These are phyloP conservation scores for Poeciliopsis infans DNA, from an alignment of 2,797 vertebrate genomes.

Conservation along the genomic window DNA sequence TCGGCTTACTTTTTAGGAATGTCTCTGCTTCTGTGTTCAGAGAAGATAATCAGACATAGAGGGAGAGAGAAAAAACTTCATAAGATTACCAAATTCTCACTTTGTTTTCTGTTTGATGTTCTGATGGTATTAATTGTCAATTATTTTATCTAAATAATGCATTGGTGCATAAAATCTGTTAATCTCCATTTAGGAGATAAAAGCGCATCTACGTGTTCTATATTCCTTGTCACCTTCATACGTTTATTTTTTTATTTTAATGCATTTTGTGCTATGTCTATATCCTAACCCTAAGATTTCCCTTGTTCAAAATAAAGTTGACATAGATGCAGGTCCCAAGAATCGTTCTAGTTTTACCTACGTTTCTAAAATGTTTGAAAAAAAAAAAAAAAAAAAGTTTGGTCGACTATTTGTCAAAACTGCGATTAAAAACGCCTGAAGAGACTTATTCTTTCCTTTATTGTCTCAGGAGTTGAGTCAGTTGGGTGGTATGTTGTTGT, in stretches of 20 bases:
- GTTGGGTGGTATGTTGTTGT: too few species aligned
- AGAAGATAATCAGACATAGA: not conserved
- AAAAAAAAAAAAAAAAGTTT: not conserved
- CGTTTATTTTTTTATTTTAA: not conserved
- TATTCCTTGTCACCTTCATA: too few species aligned
- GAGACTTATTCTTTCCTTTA: not conserved
- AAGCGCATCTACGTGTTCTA: not conserved
- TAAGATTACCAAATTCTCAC: not conserved
- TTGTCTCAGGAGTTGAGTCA: not conserved
- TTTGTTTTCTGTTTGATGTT: not conserved
- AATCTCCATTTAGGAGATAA: too few species aligned
- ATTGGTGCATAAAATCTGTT: not conserved
- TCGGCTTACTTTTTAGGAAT: slow-evolving; percentile 19
- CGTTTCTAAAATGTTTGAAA: not conserved
- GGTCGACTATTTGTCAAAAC: not conserved
- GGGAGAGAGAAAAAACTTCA: too few species aligned
- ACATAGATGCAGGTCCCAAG: not conserved
- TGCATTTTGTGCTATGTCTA: not conserved
- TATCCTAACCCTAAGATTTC: not conserved
- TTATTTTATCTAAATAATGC: not conserved
- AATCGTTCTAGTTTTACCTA: not conserved
- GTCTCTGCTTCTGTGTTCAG: not conserved
- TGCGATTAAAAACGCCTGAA: not conserved
- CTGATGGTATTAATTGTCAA: not conserved
- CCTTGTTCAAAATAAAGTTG: not conserved